These are phyloP conservation scores for Myotis davidii DNA, from an alignment of 2,113 vertebrate species.

Conservation along the genomic window DNA sequence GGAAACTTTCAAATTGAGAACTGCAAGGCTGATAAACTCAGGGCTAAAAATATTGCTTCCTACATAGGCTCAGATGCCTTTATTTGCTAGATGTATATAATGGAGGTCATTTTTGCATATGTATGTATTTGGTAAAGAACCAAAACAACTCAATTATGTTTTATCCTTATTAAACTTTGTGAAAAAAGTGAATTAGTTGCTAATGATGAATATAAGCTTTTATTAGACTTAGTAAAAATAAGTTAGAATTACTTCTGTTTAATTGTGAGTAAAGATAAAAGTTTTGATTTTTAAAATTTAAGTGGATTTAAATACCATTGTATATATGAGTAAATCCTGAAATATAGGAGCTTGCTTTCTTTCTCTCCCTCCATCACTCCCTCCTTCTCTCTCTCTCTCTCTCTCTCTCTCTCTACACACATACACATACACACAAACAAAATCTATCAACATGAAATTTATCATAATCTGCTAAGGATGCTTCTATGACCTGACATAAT, in stretches of 20 bases:
- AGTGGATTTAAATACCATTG: background rate
- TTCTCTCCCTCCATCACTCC: too few relatives aligned
- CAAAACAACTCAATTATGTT: constrained; percentile 64
- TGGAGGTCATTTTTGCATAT: constrained; percentile 41
- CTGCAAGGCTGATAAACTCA: constrained; percentile 41
- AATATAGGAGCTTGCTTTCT: background rate
- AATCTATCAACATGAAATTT: constrained; percentile 20
- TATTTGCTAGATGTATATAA: background rate
- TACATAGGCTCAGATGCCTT: constrained; percentile 34
- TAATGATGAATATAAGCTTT: constrained; percentile 50
- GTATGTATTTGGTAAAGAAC: constrained; percentile 49
- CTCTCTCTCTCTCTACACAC: background rate
- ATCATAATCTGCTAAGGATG: background rate
- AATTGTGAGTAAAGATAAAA: constrained; percentile 22
- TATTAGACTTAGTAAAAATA: constrained; percentile 62
- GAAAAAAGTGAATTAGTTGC: constrained; percentile 48
- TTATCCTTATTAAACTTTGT: constrained; percentile 71
- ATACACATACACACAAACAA: background rate
- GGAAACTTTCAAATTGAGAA: constrained; percentile 37
- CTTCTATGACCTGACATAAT: background rate
- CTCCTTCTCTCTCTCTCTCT: accelerated
- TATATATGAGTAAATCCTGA: background rate
- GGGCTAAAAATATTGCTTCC: constrained; percentile 50
- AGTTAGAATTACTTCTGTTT: constrained; percentile 26
- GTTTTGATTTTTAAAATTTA: background rate